Conservation (phyloP, 2,888 invertebrate species). For the Drosophila seclusa region DNA sequence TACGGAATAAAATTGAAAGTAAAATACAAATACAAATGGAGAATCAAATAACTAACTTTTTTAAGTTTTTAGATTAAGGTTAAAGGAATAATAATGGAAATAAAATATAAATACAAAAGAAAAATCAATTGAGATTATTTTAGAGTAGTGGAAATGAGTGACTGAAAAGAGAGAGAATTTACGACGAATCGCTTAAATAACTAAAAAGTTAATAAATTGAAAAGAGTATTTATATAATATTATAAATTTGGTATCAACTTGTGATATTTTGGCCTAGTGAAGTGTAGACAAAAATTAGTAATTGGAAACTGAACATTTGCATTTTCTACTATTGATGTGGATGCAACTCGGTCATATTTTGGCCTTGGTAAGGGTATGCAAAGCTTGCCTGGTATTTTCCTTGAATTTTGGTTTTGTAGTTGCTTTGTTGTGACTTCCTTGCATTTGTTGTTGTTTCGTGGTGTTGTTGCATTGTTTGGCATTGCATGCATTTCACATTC, state of each 20-base stretch:
- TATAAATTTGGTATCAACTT: background rate
- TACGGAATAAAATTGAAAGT: background rate
- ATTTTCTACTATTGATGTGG: background rate
- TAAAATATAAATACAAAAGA: background rate
- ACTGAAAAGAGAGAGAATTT: background rate
- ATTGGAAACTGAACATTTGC: background rate
- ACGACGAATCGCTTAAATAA: background rate
- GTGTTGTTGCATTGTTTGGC: conserved; percentile 42
- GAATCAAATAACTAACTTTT: background rate
- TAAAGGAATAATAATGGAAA: background rate
- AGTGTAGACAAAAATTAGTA: background rate
- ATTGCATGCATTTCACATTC: conserved; percentile 64
- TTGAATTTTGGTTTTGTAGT: conserved; percentile 21
- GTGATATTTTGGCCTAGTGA: background rate
- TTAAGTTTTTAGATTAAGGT: background rate
- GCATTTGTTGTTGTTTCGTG: conserved; percentile 29
- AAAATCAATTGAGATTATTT: background rate
- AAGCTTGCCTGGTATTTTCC: background rate
- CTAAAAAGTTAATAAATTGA: background rate
- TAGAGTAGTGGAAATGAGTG: background rate
- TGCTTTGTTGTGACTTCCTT: conserved; percentile 23
- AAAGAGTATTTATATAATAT: background rate
- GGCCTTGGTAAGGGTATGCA: conserved; percentile 19
- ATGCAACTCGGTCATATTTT: background rate
- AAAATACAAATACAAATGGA: background rate